Base-by-base conservation (phyloP, 2,113 vertebrate species). In the Myotis lucifugus region DNA sequence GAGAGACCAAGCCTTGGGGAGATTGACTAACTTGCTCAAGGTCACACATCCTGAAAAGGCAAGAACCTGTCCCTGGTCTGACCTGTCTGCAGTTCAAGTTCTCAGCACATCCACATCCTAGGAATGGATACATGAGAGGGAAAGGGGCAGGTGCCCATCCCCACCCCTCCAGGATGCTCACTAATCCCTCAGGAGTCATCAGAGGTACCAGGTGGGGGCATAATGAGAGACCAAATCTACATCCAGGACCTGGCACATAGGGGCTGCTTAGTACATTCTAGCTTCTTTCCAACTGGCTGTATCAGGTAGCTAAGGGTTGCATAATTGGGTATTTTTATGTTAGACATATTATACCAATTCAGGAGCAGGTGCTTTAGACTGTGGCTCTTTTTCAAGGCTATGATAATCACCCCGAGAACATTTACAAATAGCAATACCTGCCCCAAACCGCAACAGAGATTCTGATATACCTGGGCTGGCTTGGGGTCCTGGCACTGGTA, bases 301-400 rank as follows among this genome's bases (percentile, higher is more conserved):
- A 8, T 12, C 13, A 32, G 46, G 11, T 6, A 37, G 23, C 40
- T 56, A 69, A 81, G 19, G 6, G 5, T 52, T 40, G 21, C 11
- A 4, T 15, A 14, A 32, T 5, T n/a, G 32, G 8, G 13, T 40
- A 42, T 54, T 21, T 76, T 59, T 72, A 32, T 54, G 72, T 83
- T 76, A 48, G 27, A 74, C 13, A 52, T 2, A 4, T 34, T 40
- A 61, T 14, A 73, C 40, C 64, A 88, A 34, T n/a, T 48, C 46
- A 48, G 70, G 29, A 79, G n/a, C 14, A 32, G 54, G 37, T 50
- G 17, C 23, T 59, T 85, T 42, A 72, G 42, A 56, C 3, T 27
- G 8, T 46, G 61, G 4, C 21, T 78, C 34, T 91, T 70, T 82
- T 64, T 66, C 77, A 82, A 93, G 88, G 50, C 61, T 84, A 21